A percentile compares a stretch with the other conserved stretches of the same genome.
Conservation (phyloP, 2,113 vertebrate species). For the Epinephelus moara region DNA sequence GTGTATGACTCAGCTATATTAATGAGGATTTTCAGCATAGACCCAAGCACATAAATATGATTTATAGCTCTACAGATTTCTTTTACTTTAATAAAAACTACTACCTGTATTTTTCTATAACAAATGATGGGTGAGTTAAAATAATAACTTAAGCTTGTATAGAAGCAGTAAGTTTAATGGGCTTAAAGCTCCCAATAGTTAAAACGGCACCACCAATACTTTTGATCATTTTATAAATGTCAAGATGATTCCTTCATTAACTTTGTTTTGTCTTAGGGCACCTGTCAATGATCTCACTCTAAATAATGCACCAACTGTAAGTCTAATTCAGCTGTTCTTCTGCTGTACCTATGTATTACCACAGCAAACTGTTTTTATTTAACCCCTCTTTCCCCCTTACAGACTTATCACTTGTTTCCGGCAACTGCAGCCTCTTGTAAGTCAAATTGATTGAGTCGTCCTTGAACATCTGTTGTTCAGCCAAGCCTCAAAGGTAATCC, state of each 20-base stretch:
- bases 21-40: constrained; percentile 4
- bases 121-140: constrained; percentile 7
- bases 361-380: constrained; percentile 51
- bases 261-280: constrained; percentile 48
- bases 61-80: constrained; percentile 5
- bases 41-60: constrained; percentile 4
- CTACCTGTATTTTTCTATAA: constrained; percentile 1
- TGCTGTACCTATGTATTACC: constrained; percentile 53
- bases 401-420: constrained; percentile 72
- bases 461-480: constrained; percentile 87
- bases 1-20: constrained; percentile 29
- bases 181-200: constrained; percentile 11
- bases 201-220: constrained; percentile 11
- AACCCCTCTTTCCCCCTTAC: constrained; percentile 23
- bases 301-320: constrained; percentile 35
- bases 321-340: constrained; percentile 30
- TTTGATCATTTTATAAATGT: constrained; percentile 29
- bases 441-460: constrained; percentile 86
- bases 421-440: constrained; percentile 76
- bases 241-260: constrained; percentile 30
- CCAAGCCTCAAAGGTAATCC: constrained; percentile 87
- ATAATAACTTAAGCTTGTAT: neutral
- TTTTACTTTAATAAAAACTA: constrained; percentile 6
- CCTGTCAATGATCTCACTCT: constrained; percentile 55
- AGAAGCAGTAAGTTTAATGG: neutral